phyloP scores from a whole-genome alignment of 2,888 invertebrate genomes.

The Carterocephalus palaemon region DNA sequence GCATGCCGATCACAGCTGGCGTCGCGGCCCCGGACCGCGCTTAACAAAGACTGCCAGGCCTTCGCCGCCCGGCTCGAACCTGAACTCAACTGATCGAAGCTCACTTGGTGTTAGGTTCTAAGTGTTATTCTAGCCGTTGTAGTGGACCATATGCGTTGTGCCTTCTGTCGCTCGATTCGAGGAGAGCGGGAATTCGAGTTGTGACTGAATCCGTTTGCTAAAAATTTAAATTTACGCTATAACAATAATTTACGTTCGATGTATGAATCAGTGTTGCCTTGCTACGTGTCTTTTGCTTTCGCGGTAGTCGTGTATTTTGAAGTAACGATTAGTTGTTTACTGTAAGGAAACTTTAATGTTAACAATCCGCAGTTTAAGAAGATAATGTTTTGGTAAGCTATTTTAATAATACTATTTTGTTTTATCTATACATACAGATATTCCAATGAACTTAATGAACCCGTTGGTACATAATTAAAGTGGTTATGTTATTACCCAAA shows the following conservation, averaged over 20 bases:
- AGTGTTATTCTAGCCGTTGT: constrained; percentile 58
- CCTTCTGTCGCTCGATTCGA: constrained; percentile 61
- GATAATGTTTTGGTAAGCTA: constrained; percentile 30
- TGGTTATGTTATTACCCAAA: constrained; percentile 36
- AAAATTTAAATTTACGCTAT: constrained; percentile 49
- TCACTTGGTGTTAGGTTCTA: constrained; percentile 57
- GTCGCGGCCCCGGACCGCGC: constrained; percentile 60
- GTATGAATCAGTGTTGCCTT: constrained; percentile 75
- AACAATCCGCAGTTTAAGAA: constrained; percentile 3
- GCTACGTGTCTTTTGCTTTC: constrained; percentile 77
- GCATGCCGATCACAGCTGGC: constrained; percentile 72
- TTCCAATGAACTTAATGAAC: neutral
- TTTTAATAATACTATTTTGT: constrained; percentile 11
- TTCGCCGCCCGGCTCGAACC: constrained; percentile 19
- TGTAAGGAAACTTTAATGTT: constrained; percentile 26
- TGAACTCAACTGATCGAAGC: constrained; percentile 44
- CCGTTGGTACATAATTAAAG: constrained; percentile 1
- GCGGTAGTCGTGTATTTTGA: constrained; percentile 53
- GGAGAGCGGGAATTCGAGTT: constrained; percentile 46
- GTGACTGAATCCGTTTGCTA: constrained; percentile 48
- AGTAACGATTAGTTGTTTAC: constrained; percentile 58
- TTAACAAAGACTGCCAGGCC: constrained; percentile 62
- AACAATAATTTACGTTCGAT: constrained; percentile 57
- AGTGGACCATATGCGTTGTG: constrained; percentile 74
- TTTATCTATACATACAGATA: no score